These are phyloP conservation scores for Leptodactylus fuscus DNA, from an alignment of 2,113 vertebrate genomes.

Conservation along the genomic window DNA sequence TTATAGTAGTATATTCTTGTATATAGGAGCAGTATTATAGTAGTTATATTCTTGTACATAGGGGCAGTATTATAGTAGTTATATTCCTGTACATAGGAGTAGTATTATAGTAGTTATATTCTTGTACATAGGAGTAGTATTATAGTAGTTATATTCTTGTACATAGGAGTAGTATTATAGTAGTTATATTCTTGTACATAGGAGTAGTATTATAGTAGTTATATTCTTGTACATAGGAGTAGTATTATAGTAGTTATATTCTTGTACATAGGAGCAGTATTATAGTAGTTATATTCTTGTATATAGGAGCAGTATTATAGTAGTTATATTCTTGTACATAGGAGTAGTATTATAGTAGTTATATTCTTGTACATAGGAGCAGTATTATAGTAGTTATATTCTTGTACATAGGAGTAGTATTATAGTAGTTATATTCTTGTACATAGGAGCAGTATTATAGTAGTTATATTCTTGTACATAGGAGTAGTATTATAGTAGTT, in stretches of 20 bases:
- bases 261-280: not conserved
- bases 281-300: not conserved
- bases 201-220: not conserved
- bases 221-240: not conserved
- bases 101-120: not conserved
- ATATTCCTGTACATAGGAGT: not conserved
- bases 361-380: not conserved
- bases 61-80: constrained; percentile 8
- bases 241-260: constrained; percentile 5
- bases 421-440: constrained; percentile 14
- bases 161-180: not conserved
- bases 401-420: constrained; percentile 3
- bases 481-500: constrained; percentile 10
- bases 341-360: constrained; percentile 1
- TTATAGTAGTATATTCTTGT: too few species aligned
- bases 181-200: not conserved
- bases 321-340: constrained; percentile 1
- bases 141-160: constrained; percentile 12
- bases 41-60: too few species aligned
- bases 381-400: constrained; percentile 14
- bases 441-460: constrained; percentile 4
- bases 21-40: not conserved
- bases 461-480: constrained; percentile 9
- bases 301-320: not conserved
- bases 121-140: not conserved